A percentile compares a stretch with the other conserved stretches of the same genome.
Evolutionary conservation across 2,888 invertebrate species (phyloP).

Genomic region (Dicranocentrus wangi): DNA sequence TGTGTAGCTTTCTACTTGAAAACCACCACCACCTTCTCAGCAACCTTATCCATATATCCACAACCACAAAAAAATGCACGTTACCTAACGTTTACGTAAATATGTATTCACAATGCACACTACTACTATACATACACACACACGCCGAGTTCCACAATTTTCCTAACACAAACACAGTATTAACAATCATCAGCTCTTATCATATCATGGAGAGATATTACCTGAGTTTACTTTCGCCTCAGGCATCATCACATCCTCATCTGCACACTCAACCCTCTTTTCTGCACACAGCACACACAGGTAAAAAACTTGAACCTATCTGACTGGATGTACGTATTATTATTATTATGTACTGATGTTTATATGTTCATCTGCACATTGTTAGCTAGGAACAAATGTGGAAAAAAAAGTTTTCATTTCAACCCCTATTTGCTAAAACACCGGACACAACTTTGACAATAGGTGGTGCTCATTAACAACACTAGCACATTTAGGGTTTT

Average conservation of each 20-base stretch:
- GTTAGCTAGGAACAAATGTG: too few species aligned
- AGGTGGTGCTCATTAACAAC: too few species aligned
- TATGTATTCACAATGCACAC: conserved; percentile 1
- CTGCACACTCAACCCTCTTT: background rate
- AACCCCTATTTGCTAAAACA: background rate
- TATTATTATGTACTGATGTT: too few species aligned
- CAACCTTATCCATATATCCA: background rate
- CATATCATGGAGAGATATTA: conserved; percentile 39
- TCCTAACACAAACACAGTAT: background rate
- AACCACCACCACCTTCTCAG: conserved; percentile 4
- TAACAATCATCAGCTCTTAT: too few species aligned
- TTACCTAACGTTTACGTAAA: background rate
- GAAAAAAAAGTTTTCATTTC: too few species aligned
- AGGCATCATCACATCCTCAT: conserved; percentile 30
- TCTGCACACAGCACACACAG: too few species aligned
- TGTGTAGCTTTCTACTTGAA: background rate
- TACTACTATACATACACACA: background rate
- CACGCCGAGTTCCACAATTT: conserved; percentile 1
- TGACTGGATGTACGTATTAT: too few species aligned
- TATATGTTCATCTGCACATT: too few species aligned
- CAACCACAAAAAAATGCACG: background rate
- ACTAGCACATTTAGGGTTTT: background rate
- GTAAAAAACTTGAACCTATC: too few species aligned
- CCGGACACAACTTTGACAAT: conserved; percentile 18
- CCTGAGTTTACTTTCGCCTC: conserved; percentile 31